Base-by-base conservation (phyloP, 2,797 vertebrate genomes). In the Pachyuromys duprasi region DNA sequence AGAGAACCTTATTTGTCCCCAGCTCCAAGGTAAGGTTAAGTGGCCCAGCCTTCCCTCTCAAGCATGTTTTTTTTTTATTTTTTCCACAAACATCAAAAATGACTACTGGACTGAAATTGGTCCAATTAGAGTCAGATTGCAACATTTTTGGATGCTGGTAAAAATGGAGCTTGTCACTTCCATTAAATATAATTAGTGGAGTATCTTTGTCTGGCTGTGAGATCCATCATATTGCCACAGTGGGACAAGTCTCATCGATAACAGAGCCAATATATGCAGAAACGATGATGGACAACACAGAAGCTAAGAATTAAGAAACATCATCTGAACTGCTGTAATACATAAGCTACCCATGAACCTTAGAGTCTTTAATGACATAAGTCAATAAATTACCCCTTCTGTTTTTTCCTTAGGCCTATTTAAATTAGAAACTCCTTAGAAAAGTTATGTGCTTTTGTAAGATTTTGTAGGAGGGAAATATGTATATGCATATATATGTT, bases 401-500 rank as follows among this genome's bases (percentile, higher is more conserved):
- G 3, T 57, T 60, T 89, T 87, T 45, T 69, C 28, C n/a, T 62
- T 79, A 53, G 12, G 15, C 84, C 13, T 65, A 55, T 67, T 70
- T 67, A 93, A 92, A 45, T 74, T 90, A 62, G 33, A 8, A 86
- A 78, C 55, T 63, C 33, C 65, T 88, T 92, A 89, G 57, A 82
- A 8, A 75, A 57, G 31, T 83, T 75, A 67, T 49, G 15, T 86
- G 79, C 62, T 24, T 76, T 92, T 49, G 62, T 70, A 87, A 31
- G 42, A 62, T 91, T 83, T 80, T 70, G 57, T 36, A 55, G 79
- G 60, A 62, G 18, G 5, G 17, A 57, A 57, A 18, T 17, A 57
- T 57, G 12, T 57, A 75, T 15, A 45, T 6, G 28, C 4, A 45
- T 45, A 33, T 12, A 45, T 18, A 45, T 31, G 31, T 5, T 31